Base-by-base conservation (phyloP, 35 echinoderm and acorn worm genomes). In the Eucidaris tribuloides region DNA sequence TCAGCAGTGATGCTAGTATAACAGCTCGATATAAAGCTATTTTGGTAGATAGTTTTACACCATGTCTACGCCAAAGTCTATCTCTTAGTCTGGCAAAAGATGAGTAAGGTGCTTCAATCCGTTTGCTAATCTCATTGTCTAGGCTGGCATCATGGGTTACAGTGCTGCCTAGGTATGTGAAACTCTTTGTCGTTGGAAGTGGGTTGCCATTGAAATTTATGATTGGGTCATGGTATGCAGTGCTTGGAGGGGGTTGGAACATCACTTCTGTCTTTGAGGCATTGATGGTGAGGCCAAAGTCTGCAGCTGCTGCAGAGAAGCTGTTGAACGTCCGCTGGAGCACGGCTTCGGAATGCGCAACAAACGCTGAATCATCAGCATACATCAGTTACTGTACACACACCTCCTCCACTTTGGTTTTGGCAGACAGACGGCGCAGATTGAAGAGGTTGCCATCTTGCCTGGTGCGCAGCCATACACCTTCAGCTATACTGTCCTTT, bases 371-470 rank as follows among this genome's bases (percentile, higher is more conserved):
- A 44, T 45, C 29, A 43, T 45, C 41, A 34, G 41, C 72, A 34
- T 43, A 78, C 9, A 80, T n/a, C 28, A 80, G 14, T 43, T 80
- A 42, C 17, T 43, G 42, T 31, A 65, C 78, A 65, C 78, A 80
- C 5, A 54, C 17, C 4, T 39, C 28, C 29, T 31, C 28, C 3
- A 4, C 18, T 30, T 80, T 80, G 5, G 78, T 13, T 46, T 80
- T 46, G 48, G 48, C 45, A 79, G 28, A 40, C 76, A 64, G 85
- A 15, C 48, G 39, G 0, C 31, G 61, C 40, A 71, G n/a, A n/a
- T n/a, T n/a, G n/a, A 81, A 87, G 31, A 87, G 76, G 30, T 80
- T 79, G 76, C 76, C 85, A 65, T 65, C 52, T 9, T 27, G 35
- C 48, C 76, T 39, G 20, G 85, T 87, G 14, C 38, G 35, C n/a